Conservation (phyloP, 2,797 vertebrate genomes). For the Syngnathus rostellatus region DNA sequence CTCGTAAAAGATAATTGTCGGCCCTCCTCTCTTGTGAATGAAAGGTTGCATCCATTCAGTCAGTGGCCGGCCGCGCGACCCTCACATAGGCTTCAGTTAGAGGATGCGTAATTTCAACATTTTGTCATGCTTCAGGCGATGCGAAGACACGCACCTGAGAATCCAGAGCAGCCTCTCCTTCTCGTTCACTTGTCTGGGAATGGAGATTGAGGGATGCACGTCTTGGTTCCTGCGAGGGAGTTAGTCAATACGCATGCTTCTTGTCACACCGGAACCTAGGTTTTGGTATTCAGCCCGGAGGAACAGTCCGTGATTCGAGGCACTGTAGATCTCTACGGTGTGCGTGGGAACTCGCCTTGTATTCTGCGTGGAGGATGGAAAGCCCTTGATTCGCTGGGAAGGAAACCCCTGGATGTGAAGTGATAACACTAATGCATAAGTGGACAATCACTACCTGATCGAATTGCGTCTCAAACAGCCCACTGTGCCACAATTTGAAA, state of each 20-base stretch:
- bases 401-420: conserved; percentile 71
- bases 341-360: conserved; percentile 53
- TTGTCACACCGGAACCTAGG: conserved; percentile 36
- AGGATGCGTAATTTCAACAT: conserved; percentile 26
- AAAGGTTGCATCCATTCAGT: conserved; percentile 54
- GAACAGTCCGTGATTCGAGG: conserved; percentile 35
- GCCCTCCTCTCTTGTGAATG: conserved; percentile 44
- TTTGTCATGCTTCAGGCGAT: neutral
- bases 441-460: conserved; percentile 53
- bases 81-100: conserved; percentile 9
- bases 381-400: conserved; percentile 68
- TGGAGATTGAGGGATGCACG: conserved; percentile 49
- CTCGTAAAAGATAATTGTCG: conserved; percentile 14
- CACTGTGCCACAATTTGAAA: neutral
- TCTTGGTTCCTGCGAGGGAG: conserved; percentile 36
- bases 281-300: conserved; percentile 20
- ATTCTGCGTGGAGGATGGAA: conserved; percentile 48
- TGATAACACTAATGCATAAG: conserved; percentile 48
- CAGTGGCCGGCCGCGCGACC: conserved; percentile 22
- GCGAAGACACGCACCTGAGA: conserved; percentile 55
- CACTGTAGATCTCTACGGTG: conserved; percentile 36
- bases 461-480: conserved; percentile 19
- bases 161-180: conserved; percentile 34
- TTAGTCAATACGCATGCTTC: conserved; percentile 62
- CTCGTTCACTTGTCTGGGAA: conserved; percentile 56